Percentiles rank a stretch among this genome's conserved stretches.
Conservation (phyloP, 2,113 vertebrate genomes). For the Solenodon paradoxus region DNA sequence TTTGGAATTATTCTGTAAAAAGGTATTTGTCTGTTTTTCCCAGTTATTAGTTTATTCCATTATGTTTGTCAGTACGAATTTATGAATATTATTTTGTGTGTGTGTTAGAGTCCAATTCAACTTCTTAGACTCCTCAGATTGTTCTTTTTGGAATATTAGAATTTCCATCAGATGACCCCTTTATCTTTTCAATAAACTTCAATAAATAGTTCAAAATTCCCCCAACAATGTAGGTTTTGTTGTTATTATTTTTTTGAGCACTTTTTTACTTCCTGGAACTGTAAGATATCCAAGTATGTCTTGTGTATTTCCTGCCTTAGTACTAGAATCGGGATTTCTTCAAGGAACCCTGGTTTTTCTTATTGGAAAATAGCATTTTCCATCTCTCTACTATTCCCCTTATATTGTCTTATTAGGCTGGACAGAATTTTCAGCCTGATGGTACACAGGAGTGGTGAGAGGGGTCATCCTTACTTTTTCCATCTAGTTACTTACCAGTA, state of each 20-base stretch:
- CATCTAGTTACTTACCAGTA: not conserved
- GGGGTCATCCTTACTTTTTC: not conserved
- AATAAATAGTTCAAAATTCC: too few relatives aligned
- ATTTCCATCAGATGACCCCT: not conserved
- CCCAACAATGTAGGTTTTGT: not conserved
- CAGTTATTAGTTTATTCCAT: not conserved
- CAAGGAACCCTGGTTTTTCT: too few relatives aligned
- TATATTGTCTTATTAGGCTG: not conserved
- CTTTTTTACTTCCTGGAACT: not conserved
- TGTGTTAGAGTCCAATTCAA: not conserved
- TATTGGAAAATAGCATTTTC: not conserved
- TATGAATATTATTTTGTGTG: not conserved
- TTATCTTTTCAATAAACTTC: not conserved
- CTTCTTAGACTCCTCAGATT: not conserved
- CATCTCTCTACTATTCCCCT: not conserved
- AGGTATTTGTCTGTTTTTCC: not conserved
- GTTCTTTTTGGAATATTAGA: not conserved
- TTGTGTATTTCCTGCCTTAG: not conserved
- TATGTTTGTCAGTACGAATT: not conserved
- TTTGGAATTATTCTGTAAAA: not conserved
- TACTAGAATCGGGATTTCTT: not conserved
- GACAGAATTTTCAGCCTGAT: not conserved
- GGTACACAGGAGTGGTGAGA: not conserved
- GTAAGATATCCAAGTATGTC: not conserved
- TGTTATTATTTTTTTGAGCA: too few relatives aligned